Evolutionary conservation across 2,888 invertebrate species (phyloP).

Genomic region (Drosophila quinaria): DNA sequence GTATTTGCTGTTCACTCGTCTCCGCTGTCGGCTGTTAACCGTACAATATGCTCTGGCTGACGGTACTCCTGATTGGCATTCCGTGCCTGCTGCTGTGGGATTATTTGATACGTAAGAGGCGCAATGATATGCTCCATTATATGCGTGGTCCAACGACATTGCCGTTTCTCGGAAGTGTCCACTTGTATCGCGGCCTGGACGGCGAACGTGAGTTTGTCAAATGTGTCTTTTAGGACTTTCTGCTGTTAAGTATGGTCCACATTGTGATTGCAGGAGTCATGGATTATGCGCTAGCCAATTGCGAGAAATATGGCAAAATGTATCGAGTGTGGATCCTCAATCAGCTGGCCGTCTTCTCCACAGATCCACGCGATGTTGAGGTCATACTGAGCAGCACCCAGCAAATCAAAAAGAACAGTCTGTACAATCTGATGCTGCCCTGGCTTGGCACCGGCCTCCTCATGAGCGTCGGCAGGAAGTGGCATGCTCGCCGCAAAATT

Average conservation of each 20-base stretch:
- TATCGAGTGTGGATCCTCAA: constrained; percentile 86
- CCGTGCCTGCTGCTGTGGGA: constrained; percentile 66
- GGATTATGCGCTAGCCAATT: constrained; percentile 61
- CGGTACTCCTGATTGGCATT: constrained; percentile 57
- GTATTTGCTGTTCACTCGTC: constrained; percentile 35
- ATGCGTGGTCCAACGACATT: constrained; percentile 73
- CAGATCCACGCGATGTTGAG: constrained; percentile 86
- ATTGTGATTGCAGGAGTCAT: constrained; percentile 67
- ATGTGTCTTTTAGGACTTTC: neutral
- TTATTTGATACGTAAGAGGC: constrained; percentile 70
- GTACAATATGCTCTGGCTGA: constrained; percentile 85
- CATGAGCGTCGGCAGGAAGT: constrained; percentile 86
- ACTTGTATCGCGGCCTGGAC: constrained; percentile 68
- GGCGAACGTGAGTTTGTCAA: constrained; percentile 72
- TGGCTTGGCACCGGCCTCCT: constrained; percentile 84
- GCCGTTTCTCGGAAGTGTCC: constrained; percentile 75
- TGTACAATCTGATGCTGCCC: constrained; percentile 73
- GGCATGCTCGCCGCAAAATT: constrained; percentile 90
- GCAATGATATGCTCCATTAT: constrained; percentile 67
- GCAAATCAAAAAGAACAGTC: constrained; percentile 75
- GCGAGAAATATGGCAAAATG: constrained; percentile 85
- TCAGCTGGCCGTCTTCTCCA: constrained; percentile 84
- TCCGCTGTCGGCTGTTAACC: constrained; percentile 85
- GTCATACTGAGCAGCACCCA: constrained; percentile 83
- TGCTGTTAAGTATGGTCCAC: constrained; percentile 3